Conservation (phyloP, 2,888 invertebrate species). For the Calameuta pallipes region DNA sequence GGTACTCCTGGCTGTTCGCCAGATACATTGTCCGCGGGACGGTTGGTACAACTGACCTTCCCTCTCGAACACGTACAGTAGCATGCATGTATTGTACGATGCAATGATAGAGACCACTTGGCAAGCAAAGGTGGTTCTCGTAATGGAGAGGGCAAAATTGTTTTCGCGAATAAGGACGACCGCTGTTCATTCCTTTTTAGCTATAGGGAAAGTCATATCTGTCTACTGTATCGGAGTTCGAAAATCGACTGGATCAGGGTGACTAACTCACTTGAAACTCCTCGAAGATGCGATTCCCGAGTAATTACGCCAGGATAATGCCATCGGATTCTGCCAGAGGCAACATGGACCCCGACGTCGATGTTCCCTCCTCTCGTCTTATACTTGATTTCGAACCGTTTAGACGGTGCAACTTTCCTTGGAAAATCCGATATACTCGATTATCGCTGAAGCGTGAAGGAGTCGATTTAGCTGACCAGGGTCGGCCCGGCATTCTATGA, state of each 20-base stretch:
- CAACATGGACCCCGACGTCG: neutral
- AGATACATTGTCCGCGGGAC: constrained; percentile 54
- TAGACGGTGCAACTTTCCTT: neutral
- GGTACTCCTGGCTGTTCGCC: constrained; percentile 52
- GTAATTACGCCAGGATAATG: neutral
- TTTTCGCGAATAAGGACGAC: constrained; percentile 30
- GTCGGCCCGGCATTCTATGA: neutral
- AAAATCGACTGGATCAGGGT: neutral
- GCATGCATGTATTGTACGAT: constrained; percentile 40
- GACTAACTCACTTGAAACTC: neutral
- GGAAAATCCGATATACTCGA: neutral
- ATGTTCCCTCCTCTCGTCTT: neutral
- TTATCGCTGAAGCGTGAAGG: neutral
- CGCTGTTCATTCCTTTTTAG: neutral
- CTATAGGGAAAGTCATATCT: neutral
- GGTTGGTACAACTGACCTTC: constrained; percentile 50
- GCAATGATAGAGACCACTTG: constrained; percentile 46
- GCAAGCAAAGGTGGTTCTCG: constrained; percentile 32
- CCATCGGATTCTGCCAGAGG: neutral
- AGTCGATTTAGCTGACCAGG: neutral
- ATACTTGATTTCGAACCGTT: neutral
- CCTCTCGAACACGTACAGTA: constrained; percentile 25
- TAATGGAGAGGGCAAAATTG: constrained; percentile 42
- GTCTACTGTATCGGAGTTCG: neutral
- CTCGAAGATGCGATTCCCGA: neutral